Evolutionary conservation across 2,113 vertebrate species (phyloP).

Genomic region (Rhegmatorhina hoffmannsi): DNA sequence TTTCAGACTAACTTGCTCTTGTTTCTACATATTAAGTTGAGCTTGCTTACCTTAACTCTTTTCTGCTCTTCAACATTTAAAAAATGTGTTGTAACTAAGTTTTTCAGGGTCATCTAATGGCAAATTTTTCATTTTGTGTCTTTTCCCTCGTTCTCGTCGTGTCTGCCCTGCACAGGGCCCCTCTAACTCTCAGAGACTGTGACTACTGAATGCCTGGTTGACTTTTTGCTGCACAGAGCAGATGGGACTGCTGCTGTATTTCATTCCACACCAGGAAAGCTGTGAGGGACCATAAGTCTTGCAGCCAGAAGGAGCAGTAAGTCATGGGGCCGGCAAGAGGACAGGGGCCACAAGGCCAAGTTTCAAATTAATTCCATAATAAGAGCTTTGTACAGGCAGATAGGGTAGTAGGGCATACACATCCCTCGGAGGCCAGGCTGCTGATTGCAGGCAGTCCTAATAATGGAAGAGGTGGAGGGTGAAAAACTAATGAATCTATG

Average conservation of each 20-base stretch:
- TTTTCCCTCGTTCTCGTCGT: neutral
- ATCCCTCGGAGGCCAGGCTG: neutral
- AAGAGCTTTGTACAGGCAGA: neutral
- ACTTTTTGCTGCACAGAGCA: neutral
- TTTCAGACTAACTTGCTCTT: neutral
- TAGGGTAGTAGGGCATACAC: neutral
- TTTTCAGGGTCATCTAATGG: neutral
- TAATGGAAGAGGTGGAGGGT: neutral
- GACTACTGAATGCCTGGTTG: neutral
- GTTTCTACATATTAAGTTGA: neutral
- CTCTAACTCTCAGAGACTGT: neutral
- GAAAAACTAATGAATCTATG: neutral
- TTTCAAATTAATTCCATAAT: conserved; percentile 22
- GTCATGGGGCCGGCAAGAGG: neutral
- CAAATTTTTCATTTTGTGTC: neutral
- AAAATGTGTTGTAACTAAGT: neutral
- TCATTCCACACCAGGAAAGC: neutral
- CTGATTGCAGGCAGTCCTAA: neutral
- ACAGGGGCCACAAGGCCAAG: neutral
- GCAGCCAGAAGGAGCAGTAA: neutral
- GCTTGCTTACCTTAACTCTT: neutral
- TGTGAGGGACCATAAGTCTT: neutral
- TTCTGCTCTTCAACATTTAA: neutral
- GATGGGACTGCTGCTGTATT: neutral
- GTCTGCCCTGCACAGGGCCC: neutral